Evolutionary conservation across 2,797 vertebrate genomes (phyloP), one percentile per base, ranked within the genome.

Genomic region (Trachurus trachurus): DNA sequence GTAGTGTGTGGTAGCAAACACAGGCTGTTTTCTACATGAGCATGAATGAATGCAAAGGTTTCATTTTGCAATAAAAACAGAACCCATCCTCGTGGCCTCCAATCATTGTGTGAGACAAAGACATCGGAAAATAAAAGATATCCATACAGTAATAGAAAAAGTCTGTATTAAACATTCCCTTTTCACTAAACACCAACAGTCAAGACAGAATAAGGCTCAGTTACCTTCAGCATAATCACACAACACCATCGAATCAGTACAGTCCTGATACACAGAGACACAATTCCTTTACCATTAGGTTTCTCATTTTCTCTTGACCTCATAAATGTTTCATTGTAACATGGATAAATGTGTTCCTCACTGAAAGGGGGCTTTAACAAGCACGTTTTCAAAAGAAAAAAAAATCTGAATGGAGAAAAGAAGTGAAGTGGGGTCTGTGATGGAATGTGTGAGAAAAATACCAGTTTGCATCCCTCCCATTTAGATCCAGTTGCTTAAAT

Each of bases 51-150:
- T 66, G 74, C 78, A 58, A 58, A 29, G 45, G 10, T 61, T 80
- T 81, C 11, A 77, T 57, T 88, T 90, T 83, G 92, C 89, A 92
- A 84, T 88, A 81, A 82, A 81, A 90, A 83, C 40, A 53, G 8
- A 49, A 49, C 74, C n/a, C 10, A 66, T 63, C 47, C 56, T 44
- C 63, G 68, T 52, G 6, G 54, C 40, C 66, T 78, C 26, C 31
- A 63, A 63, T 67, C 67, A 79, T 62, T 1, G 16, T 58, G 66
- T 53, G 71, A 80, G 75, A 87, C 45, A n/a, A 75, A 59, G 29
- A 57, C 74, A 67, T 54, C 17, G 64, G 53, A 57, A 74, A 76
- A 66, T 47, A 65, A 67, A 68, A 83, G 60, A 45, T 1, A 64
- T 34, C 19, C 13, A 31, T 64, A 66, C 6, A 61, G 45, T 53